Evolutionary conservation across 2,113 vertebrate species (phyloP).

Genomic region (Apteryx owenii): DNA sequence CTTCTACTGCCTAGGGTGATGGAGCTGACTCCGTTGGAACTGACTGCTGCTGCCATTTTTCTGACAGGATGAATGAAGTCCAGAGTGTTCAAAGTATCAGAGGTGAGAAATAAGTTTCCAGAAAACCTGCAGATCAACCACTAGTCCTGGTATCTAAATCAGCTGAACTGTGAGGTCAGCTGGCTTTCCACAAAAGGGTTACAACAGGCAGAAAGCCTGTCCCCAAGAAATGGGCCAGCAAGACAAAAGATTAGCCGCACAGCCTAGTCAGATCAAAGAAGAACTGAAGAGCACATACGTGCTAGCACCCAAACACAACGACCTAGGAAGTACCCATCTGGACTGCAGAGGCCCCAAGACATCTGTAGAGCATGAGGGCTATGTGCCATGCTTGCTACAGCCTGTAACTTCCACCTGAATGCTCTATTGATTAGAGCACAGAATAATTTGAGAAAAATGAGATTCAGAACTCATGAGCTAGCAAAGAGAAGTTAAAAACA

Average conservation of each 20-base stretch:
- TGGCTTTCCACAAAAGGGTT: neutral
- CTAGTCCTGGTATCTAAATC: neutral
- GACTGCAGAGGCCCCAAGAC: fast-evolving
- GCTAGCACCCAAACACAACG: neutral
- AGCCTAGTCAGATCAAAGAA: neutral
- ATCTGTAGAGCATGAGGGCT: neutral
- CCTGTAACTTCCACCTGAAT: neutral
- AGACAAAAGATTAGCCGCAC: neutral
- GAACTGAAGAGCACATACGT: neutral
- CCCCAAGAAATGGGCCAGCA: neutral
- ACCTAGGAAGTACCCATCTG: neutral
- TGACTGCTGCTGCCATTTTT: neutral
- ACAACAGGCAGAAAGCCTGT: neutral
- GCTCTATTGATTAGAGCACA: fast-evolving
- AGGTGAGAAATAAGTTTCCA: neutral
- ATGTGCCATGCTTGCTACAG: fast-evolving
- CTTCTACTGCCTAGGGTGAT: neutral
- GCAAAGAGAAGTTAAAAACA: neutral
- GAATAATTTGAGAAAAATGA: neutral
- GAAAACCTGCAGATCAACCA: neutral
- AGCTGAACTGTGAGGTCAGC: neutral
- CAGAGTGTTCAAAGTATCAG: neutral
- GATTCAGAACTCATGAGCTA: neutral
- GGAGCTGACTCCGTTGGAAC: neutral
- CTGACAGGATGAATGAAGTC: neutral